phyloP scores from a whole-genome alignment of 2,888 invertebrate species.

The Zhengitettix transpicula region DNA sequence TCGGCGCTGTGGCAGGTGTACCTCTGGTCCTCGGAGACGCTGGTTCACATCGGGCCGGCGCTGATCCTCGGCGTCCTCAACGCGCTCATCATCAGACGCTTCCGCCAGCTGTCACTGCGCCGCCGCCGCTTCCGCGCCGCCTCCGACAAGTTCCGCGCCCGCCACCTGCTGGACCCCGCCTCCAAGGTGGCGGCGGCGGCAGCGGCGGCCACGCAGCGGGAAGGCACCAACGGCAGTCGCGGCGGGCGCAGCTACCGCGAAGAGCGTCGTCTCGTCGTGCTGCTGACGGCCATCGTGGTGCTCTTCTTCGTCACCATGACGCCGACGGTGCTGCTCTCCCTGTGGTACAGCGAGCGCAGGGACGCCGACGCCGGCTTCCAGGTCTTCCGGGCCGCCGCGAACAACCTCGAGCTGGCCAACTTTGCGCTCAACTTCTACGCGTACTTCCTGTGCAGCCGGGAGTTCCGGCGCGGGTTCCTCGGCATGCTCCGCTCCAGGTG shows the following conservation, averaged over 20 bases:
- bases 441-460: not conserved
- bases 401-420: not conserved
- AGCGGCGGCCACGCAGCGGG: not conserved
- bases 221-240: not conserved
- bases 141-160: constrained; percentile 5
- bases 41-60: not conserved
- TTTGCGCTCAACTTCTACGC: not conserved
- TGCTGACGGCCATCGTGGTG: not conserved
- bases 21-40: not conserved
- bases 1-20: too few species aligned
- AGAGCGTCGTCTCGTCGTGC: not conserved
- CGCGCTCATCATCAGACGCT: not conserved
- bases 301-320: not conserved
- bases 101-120: not conserved
- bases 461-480: not conserved
- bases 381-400: not conserved
- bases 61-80: not conserved
- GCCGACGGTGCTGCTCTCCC: not conserved
- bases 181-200: not conserved
- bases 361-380: not conserved
- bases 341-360: not conserved
- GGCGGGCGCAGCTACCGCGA: not conserved
- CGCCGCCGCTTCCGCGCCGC: constrained; percentile 3
- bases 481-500: not conserved
- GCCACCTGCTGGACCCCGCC: not conserved